Evolutionary conservation across 2,113 vertebrate genomes (phyloP).

Genomic region (Ondatra zibethicus): DNA sequence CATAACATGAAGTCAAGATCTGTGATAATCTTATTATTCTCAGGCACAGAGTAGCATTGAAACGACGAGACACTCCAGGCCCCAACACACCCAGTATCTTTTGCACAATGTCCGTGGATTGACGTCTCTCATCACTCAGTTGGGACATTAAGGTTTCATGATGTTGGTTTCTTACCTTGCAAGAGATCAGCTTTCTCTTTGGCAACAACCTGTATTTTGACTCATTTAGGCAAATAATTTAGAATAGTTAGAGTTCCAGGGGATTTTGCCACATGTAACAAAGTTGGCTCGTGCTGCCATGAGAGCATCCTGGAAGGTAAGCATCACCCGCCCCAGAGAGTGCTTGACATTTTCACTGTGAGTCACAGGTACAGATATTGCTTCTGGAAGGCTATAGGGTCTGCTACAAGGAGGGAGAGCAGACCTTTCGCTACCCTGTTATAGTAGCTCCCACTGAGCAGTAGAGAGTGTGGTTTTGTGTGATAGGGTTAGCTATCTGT

Average conservation of each 20-base stretch:
- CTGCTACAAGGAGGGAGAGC: not conserved
- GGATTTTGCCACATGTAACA: not conserved
- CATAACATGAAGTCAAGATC: slow-evolving; percentile 76
- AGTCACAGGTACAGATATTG: not conserved
- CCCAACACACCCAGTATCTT: not conserved
- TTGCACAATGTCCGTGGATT: not conserved
- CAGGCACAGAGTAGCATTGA: slow-evolving; percentile 38
- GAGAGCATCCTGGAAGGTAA: not conserved
- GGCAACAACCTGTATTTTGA: not conserved
- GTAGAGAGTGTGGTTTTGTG: not conserved
- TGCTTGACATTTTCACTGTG: not conserved
- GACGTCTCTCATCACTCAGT: slow-evolving; percentile 4
- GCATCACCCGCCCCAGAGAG: not conserved
- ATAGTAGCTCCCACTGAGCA: too few relatives aligned
- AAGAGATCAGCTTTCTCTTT: slow-evolving; percentile 22
- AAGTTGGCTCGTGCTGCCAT: not conserved
- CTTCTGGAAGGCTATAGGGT: not conserved
- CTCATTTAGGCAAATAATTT: not conserved
- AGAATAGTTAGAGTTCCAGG: not conserved
- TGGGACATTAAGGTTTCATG: not conserved
- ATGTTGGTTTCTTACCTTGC: not conserved
- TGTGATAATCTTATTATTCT: slow-evolving; percentile 77
- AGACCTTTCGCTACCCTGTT: not conserved
- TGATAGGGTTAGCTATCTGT: not conserved
- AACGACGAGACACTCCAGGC: not conserved